These are phyloP conservation scores for Actenoides lindsayi DNA, from an alignment of 2,113 vertebrate genomes.

Conservation along the genomic window DNA sequence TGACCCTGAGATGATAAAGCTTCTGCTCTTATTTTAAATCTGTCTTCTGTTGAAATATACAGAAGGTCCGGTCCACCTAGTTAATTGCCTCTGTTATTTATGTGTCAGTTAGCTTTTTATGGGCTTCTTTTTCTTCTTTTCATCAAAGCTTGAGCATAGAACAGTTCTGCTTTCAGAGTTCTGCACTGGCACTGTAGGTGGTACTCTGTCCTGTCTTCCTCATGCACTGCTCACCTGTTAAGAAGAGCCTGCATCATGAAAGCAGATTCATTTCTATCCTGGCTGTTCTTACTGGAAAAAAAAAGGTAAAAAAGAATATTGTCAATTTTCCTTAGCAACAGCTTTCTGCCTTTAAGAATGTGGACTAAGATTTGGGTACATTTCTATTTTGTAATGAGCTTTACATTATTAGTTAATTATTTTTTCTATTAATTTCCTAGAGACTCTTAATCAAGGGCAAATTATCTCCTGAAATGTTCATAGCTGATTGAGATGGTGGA, in stretches of 20 bases:
- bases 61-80: neutral
- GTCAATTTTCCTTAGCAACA: neutral
- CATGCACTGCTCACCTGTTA: neutral
- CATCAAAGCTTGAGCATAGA: neutral
- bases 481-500: neutral
- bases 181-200: neutral
- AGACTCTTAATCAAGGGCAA: conserved; percentile 40
- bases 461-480: conserved; percentile 2
- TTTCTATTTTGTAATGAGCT: neutral
- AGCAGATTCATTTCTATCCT: neutral
- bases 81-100: conserved; percentile 33
- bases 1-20: conserved; percentile 31
- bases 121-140: neutral
- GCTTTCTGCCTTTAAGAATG: neutral
- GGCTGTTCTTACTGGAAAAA: neutral
- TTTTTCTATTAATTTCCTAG: conserved; percentile 44
- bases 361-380: neutral
- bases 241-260: neutral
- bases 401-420: neutral
- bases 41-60: neutral
- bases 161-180: neutral
- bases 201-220: neutral
- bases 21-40: conserved; percentile 21
- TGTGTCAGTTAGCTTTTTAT: neutral
- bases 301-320: neutral